phyloP scores from a whole-genome alignment of 2,113 vertebrate species.

The Prietella phreatophila region DNA sequence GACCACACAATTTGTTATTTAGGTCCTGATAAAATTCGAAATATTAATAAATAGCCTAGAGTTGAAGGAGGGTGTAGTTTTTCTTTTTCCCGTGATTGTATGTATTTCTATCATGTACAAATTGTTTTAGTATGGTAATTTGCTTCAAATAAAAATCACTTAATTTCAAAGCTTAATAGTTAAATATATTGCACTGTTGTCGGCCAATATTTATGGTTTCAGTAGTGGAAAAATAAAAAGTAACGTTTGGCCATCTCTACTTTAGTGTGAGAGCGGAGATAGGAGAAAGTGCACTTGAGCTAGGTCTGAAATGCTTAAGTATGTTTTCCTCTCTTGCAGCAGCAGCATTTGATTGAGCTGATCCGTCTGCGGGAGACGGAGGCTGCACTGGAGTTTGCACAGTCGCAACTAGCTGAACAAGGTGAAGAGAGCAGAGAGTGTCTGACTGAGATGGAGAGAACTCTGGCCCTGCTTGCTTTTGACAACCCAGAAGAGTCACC shows the following conservation, averaged over 20 bases:
- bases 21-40: too few relatives aligned
- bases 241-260: not conserved
- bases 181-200: not conserved
- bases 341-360: slow-evolving; percentile 97
- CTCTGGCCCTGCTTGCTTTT: slow-evolving; percentile 91
- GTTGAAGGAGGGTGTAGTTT: not conserved
- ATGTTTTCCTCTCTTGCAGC: slow-evolving; percentile 69
- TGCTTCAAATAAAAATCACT: not conserved
- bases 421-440: slow-evolving; percentile 98
- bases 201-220: not conserved
- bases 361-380: slow-evolving; percentile 96
- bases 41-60: too few relatives aligned
- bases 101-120: not conserved
- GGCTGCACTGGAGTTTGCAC: slow-evolving; percentile 95
- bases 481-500: slow-evolving; percentile 97
- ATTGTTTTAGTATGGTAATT: not conserved
- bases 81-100: not conserved
- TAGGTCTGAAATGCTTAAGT: not conserved
- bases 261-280: not conserved
- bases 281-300: not conserved
- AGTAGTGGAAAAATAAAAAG: not conserved
- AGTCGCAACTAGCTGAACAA: slow-evolving; percentile 96
- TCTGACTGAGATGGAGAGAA: slow-evolving; percentile 97
- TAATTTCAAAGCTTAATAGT: not conserved
- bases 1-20: too few relatives aligned